Evolutionary conservation across 2,113 vertebrate species (phyloP).

Genomic region (Cricetomys ansorgei): DNA sequence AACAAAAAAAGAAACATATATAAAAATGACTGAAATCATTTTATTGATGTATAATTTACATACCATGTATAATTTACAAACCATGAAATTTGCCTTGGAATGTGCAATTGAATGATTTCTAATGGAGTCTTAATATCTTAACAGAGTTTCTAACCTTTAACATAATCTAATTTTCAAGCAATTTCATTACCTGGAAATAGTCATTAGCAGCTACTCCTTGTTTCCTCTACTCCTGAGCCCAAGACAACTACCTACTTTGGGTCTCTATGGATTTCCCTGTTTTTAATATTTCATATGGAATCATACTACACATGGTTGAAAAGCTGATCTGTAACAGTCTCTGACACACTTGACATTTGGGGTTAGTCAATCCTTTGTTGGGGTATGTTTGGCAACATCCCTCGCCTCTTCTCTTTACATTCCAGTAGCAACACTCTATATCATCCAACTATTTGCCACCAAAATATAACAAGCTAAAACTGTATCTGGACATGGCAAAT

Average conservation of each 20-base stretch:
- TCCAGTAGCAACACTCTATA: not conserved
- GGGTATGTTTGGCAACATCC: not conserved
- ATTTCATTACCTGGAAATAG: slow-evolving; percentile 1
- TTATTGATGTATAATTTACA: not conserved
- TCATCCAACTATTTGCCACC: too few species aligned
- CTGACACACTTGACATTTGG: not conserved
- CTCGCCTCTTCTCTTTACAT: not conserved
- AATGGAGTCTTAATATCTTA: not conserved
- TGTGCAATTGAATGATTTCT: not conserved
- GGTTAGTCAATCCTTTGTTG: not conserved
- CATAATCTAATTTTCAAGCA: not conserved
- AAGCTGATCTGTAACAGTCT: not conserved
- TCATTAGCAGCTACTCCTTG: not conserved
- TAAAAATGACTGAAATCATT: not conserved
- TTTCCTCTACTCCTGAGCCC: not conserved
- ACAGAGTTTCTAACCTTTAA: not conserved
- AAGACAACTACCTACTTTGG: not conserved
- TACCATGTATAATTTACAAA: not conserved
- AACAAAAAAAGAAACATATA: not conserved
- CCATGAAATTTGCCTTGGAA: not conserved
- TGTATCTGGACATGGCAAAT: not conserved
- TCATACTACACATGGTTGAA: not conserved
- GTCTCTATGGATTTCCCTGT: not conserved
- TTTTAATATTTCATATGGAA: slow-evolving; percentile 12
- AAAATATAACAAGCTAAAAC: not conserved